Percentiles rank a stretch among this genome's conserved stretches.
These are phyloP conservation scores for Selene dorsalis DNA, from an alignment of 2,797 vertebrate genomes.

Conservation along the genomic window DNA sequence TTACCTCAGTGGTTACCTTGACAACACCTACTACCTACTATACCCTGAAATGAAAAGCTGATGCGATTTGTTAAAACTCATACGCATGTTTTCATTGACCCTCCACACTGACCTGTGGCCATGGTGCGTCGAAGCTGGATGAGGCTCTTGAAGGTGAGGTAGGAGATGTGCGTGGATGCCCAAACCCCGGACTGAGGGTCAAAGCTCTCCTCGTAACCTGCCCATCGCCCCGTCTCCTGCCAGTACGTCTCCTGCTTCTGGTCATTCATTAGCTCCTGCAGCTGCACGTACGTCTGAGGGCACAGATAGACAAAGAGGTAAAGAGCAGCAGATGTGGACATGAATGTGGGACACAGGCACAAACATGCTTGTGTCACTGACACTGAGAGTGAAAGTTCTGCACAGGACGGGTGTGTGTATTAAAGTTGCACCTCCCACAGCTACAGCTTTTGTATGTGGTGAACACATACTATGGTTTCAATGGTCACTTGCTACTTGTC, in stretches of 20 bases:
- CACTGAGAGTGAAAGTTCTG: conserved; percentile 23
- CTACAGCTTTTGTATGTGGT: conserved; percentile 17
- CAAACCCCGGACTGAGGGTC: conserved; percentile 84
- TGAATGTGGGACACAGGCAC: not conserved
- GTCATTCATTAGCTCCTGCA: conserved; percentile 88
- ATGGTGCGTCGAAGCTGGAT: conserved; percentile 87
- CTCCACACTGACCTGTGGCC: conserved; percentile 81
- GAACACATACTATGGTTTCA: conserved; percentile 36
- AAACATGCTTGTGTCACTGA: conserved; percentile 34
- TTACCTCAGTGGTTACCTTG: not conserved
- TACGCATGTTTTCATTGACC: not conserved
- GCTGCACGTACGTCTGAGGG: conserved; percentile 80
- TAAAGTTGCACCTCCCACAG: conserved; percentile 43
- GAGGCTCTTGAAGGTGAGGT: conserved; percentile 94
- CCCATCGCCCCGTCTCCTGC: conserved; percentile 92
- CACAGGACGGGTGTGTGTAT: conserved; percentile 38
- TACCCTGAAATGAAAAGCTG: not conserved
- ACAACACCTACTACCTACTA: not conserved
- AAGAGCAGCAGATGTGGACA: conserved; percentile 2
- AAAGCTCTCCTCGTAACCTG: conserved; percentile 87
- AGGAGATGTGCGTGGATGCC: conserved; percentile 88
- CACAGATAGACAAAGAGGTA: conserved; percentile 19
- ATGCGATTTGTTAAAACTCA: not conserved
- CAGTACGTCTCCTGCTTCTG: conserved; percentile 84
- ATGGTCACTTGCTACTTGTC: conserved; percentile 22